Conservation (phyloP, 1,140 invertebrate genomes). For the Lutraria rhynchaena region DNA sequence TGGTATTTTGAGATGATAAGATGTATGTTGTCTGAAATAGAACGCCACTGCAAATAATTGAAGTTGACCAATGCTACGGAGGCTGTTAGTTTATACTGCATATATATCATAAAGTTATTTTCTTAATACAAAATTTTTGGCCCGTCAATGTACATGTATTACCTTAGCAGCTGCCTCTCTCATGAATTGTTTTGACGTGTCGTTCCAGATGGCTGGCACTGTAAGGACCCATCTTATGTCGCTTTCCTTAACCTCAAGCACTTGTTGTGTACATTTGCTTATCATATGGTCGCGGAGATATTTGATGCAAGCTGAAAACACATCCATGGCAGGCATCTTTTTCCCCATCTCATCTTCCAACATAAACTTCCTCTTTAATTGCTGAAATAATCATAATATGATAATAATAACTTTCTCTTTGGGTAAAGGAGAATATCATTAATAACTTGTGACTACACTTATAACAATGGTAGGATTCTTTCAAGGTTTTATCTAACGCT, state of each 20-base stretch:
- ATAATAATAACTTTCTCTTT: not conserved
- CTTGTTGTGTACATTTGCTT: not conserved
- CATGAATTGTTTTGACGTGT: conserved; percentile 59
- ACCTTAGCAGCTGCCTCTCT: conserved; percentile 47
- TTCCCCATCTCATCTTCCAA: conserved; percentile 57
- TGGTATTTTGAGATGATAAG: too few relatives aligned
- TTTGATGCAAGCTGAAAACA: conserved; percentile 54
- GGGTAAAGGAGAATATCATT: not conserved
- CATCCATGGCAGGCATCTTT: conserved; percentile 58
- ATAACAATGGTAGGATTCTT: not conserved
- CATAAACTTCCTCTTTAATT: conserved; percentile 35
- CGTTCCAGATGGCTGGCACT: conserved; percentile 59
- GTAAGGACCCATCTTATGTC: conserved; percentile 57
- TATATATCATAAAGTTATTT: too few relatives aligned
- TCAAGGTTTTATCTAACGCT: not conserved
- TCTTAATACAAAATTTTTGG: too few relatives aligned
- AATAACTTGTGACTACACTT: not conserved
- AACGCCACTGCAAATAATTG: not conserved
- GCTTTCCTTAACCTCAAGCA: conserved; percentile 2
- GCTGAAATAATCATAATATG: not conserved
- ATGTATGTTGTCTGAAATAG: too few relatives aligned
- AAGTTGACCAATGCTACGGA: not conserved
- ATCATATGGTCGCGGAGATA: conserved; percentile 52
- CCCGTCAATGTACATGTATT: too few relatives aligned
- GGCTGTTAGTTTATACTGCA: not conserved